Base-by-base conservation (phyloP, 2,113 vertebrate genomes). In the Lagenorhynchus albirostris region DNA sequence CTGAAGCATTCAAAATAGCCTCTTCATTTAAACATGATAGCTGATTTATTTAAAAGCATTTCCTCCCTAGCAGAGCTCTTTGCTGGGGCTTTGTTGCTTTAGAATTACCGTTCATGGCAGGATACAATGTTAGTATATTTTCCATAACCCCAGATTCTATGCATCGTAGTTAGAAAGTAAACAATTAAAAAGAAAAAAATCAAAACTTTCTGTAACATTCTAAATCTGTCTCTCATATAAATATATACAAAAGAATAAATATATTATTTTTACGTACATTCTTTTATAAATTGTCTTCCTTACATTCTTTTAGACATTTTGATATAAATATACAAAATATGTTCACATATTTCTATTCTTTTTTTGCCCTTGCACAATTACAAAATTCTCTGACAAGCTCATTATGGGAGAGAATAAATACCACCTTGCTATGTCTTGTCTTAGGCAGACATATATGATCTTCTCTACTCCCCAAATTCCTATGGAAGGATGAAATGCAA, bases 401-500 rank as follows among this genome's bases (percentile, higher is more conserved):
- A 97, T 97, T 95, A 94, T 92, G 67, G 81, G 77, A 96, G 94
- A 86, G 12, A 97, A 65, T 38, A 62, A 95, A 96, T 76, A 96
- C 0, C 31, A 96, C 96, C 87, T 70, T 95, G 92, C 95, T 95
- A 38, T 65, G 15, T n/a, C 44, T 44, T 89, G 73, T 38, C n/a
- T 98, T 91, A 97, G 96, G 94, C 91, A 74, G 67, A 44, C 44
- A 60, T 92, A 47, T 60, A 71, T 81, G 12, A 25, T 58, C 26
- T 73, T 5, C 18, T 88, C 81, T 98, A 94, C 80, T 97, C 31
- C 8, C 62, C 79, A 97, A 63, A 96, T 21, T 74, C 89, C 89
- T 68, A 25, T 41, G 44, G 36, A 44, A 81, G 97, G 68, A 97
- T 97, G 88, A 98, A 98, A 98, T 77, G 12, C 58, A 93, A 60